Evolutionary conservation across 2,113 vertebrate species (phyloP).

Genomic region (Penelope pileata): DNA sequence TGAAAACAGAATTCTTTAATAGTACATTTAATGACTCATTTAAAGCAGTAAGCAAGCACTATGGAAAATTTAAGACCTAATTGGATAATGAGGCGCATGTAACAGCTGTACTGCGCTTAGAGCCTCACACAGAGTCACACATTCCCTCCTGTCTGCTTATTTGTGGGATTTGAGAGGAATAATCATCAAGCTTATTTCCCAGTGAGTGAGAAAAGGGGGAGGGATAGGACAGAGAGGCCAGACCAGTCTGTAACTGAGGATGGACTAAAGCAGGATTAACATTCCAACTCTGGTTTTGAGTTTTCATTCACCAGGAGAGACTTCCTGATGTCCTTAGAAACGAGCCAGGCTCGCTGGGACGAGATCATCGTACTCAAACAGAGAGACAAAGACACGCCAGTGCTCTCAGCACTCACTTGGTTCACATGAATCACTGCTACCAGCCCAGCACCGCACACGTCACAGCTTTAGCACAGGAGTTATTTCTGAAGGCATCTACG

Average conservation of each 20-base stretch:
- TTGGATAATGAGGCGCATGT: background rate
- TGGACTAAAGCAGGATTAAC: background rate
- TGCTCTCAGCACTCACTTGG: slow-evolving; percentile 22
- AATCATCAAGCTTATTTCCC: background rate
- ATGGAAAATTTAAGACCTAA: background rate
- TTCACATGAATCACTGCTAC: background rate
- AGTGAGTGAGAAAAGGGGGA: background rate
- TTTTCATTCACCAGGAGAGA: background rate
- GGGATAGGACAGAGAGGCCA: background rate
- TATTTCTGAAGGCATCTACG: background rate
- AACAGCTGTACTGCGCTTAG: background rate
- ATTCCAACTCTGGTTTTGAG: background rate
- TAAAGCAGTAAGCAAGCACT: background rate
- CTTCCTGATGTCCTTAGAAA: background rate
- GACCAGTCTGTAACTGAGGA: background rate
- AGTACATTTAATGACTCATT: background rate
- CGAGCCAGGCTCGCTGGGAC: background rate
- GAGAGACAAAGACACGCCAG: background rate
- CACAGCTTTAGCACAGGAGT: background rate
- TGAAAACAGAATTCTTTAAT: background rate
- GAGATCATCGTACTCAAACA: background rate
- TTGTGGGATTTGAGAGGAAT: background rate
- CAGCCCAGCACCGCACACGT: background rate
- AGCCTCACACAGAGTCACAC: background rate
- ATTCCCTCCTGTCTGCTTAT: background rate